Evolutionary conservation across 2,113 vertebrate species (phyloP).

Genomic region (Amazona vittata): DNA sequence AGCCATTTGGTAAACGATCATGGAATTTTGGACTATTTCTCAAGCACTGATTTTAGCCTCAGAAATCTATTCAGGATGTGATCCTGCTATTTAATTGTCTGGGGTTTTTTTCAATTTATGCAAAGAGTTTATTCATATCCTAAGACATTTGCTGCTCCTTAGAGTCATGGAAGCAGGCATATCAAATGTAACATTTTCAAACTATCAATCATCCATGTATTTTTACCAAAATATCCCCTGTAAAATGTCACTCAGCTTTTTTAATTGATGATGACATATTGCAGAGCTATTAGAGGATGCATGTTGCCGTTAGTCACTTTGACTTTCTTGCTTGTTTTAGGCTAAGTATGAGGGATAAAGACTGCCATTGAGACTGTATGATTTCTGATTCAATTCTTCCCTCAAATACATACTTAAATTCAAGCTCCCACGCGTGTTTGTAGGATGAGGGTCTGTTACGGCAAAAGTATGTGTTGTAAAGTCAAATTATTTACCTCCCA

Average conservation of each 20-base stretch:
- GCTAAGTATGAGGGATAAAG: neutral
- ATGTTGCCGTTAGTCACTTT: neutral
- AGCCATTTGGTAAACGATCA: conserved; percentile 25
- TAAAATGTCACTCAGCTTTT: neutral
- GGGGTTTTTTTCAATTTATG: neutral
- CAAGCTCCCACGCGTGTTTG: neutral
- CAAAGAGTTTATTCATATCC: neutral
- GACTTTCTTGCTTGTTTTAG: neutral
- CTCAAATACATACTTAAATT: neutral
- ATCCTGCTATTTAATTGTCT: neutral
- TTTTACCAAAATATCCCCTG: neutral
- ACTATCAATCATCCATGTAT: neutral
- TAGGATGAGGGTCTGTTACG: neutral
- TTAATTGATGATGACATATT: neutral
- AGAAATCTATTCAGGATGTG: neutral
- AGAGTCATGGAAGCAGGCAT: neutral
- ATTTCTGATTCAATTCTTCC: neutral
- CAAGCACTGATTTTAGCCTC: neutral
- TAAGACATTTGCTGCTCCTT: neutral
- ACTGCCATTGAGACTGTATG: neutral
- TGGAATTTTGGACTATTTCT: neutral
- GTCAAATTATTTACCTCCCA: neutral
- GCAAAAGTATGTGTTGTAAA: neutral
- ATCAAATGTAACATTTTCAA: neutral
- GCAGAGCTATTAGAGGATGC: neutral